Percentiles rank a stretch among this genome's conserved stretches.
These are phyloP conservation scores for Cheilosia scutellata DNA, from an alignment of 2,888 invertebrate genomes.

Conservation along the genomic window DNA sequence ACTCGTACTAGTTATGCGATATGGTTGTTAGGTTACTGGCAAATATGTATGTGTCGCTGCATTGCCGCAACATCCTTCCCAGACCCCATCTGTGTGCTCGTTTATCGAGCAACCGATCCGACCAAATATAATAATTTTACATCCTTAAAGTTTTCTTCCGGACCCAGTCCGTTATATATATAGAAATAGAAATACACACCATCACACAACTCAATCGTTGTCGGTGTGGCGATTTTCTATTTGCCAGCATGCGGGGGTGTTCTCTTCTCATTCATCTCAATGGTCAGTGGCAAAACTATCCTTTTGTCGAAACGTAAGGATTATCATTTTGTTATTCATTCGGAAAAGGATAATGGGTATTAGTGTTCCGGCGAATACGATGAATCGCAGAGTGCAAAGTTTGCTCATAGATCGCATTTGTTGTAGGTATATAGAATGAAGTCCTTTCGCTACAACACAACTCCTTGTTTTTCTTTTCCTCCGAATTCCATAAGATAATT, in stretches of 20 bases:
- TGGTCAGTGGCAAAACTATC: constrained; percentile 40
- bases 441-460: not conserved
- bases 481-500: constrained; percentile 25
- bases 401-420: constrained; percentile 31
- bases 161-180: not conserved
- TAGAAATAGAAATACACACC: not conserved
- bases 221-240: not conserved
- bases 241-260: not conserved
- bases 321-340: constrained; percentile 67
- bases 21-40: constrained; percentile 45
- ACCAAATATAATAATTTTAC: constrained; percentile 51
- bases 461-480: not conserved
- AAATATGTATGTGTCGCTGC: constrained; percentile 31
- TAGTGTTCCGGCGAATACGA: constrained; percentile 16
- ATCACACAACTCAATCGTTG: not conserved
- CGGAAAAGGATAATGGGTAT: constrained; percentile 48
- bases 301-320: constrained; percentile 57
- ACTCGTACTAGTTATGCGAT: constrained; percentile 39
- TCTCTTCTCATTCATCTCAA: constrained; percentile 1
- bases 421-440: constrained; percentile 6
- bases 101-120: constrained; percentile 24
- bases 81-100: constrained; percentile 49
- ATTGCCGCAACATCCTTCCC: constrained; percentile 37
- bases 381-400: constrained; percentile 54
- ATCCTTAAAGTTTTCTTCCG: constrained; percentile 63